Base-by-base conservation (phyloP, 2,797 vertebrate species). In the Rousettus madagascariensis region DNA sequence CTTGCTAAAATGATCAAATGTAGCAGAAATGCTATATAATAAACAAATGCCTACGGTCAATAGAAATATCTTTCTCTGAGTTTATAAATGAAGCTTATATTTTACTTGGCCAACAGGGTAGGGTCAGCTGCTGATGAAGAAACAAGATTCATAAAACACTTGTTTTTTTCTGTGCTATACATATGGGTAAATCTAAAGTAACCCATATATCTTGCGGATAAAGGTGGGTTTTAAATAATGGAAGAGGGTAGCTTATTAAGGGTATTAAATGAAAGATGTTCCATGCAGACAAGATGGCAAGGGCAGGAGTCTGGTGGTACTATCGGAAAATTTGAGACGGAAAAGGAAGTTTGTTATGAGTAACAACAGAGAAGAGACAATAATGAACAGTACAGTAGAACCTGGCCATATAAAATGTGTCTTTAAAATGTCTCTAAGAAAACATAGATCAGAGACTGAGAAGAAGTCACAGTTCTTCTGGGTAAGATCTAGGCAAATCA, bases 211-310 rank as follows among this genome's bases (percentile, higher is more conserved):
- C 22, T 46, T 65, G 36, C 51, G 55, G 33, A 75, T 59, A 57
- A 85, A 87, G 24, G 10, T 84, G 36, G 26, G 26, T 41, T 51
- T 95, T 96, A 97, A 94, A 87, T 97, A 96, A 95, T 57, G 41
- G 36, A 79, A 63, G 28, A 77, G 75, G 53, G 49, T 17, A 22
- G 30, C 49, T 91, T 91, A 95, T 91, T 90, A 96, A 85, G 49
- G 74, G 51, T 94, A 69, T 43, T 94, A 85, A 93, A 83, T 90
- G 63, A 88, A 96, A 93, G 90, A 87, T 92, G 84, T 49, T 95
- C 66, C 57, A 74, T 53, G 55, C 26, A 96, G 93, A 96, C 77
- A 97, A 91, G 43, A 95, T 33, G 77, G 53, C 75, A 94, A 90
- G 30, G 75, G 51, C 36, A 90, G 30, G 46, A 66, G 72, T 80